A percentile compares a stretch with the other conserved stretches of the same genome.
These are phyloP conservation scores for Tor tambroides DNA, from an alignment of 2,113 vertebrate species.

Conservation along the genomic window DNA sequence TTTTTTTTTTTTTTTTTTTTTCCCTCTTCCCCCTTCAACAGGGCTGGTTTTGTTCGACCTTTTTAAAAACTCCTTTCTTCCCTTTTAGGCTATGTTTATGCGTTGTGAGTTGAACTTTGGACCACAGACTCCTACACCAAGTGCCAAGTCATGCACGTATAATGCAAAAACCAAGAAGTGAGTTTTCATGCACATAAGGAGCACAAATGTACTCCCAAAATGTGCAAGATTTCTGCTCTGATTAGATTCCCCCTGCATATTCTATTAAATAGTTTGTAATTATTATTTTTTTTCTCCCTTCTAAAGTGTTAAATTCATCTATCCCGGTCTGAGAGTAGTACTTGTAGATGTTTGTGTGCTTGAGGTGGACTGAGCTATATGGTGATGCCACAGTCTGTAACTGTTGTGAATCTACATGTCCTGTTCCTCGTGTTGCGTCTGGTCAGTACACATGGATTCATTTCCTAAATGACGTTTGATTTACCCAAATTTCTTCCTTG, in stretches of 20 bases:
- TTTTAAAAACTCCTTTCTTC: neutral
- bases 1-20: too few relatives aligned
- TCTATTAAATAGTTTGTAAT: neutral
- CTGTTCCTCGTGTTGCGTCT: neutral
- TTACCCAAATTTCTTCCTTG: neutral
- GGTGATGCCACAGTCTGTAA: conserved; percentile 56
- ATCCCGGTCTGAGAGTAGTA: too few relatives aligned
- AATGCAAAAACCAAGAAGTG: conserved; percentile 8
- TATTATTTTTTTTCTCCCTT: too few relatives aligned
- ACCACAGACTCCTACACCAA: conserved; percentile 35
- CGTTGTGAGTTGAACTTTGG: conserved; percentile 69
- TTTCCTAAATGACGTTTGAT: neutral
- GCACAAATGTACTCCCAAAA: conserved; percentile 30
- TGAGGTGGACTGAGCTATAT: conserved; percentile 74
- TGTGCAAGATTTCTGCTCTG: neutral
- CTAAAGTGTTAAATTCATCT: neutral
- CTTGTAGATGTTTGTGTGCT: neutral
- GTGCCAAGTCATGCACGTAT: conserved; percentile 70
- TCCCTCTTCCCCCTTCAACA: too few relatives aligned
- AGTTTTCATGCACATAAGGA: neutral
- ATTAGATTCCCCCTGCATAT: neutral
- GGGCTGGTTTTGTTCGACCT: neutral
- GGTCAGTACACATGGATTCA: conserved; percentile 46
- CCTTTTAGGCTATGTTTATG: conserved; percentile 66
- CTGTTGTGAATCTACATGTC: conserved; percentile 67